Evolutionary conservation across 2,797 vertebrate genomes (phyloP).

Genomic region (Neosalanx taihuensis): DNA sequence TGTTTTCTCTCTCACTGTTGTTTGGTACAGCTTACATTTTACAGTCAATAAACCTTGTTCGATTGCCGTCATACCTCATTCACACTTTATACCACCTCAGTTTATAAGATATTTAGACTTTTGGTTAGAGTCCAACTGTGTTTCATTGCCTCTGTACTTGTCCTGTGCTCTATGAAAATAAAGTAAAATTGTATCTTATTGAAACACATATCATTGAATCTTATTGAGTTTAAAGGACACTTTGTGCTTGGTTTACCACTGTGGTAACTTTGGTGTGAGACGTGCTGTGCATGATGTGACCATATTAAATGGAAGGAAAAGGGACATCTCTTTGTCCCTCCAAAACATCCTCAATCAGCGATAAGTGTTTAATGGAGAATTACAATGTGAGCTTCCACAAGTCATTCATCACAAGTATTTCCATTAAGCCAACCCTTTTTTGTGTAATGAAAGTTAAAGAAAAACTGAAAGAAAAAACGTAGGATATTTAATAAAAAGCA

Average conservation of each 20-base stretch:
- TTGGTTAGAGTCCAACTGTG: too few relatives aligned
- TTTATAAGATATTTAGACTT: too few relatives aligned
- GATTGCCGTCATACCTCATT: too few relatives aligned
- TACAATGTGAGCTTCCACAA: conserved; percentile 46
- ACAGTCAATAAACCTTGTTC: too few relatives aligned
- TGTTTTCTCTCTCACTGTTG: neutral
- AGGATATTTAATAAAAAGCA: conserved; percentile 75
- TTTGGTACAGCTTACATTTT: too few relatives aligned
- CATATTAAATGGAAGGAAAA: neutral
- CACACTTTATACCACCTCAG: too few relatives aligned
- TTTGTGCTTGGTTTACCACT: neutral
- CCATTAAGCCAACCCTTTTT: conserved; percentile 49
- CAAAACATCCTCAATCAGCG: conserved; percentile 36
- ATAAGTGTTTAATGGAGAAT: conserved; percentile 32
- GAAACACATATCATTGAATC: neutral
- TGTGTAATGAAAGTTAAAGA: conserved; percentile 58
- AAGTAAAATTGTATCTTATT: neutral
- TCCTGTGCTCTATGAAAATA: neutral
- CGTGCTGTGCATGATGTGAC: neutral
- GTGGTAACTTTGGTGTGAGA: neutral
- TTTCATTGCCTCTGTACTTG: neutral
- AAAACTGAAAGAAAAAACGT: conserved; percentile 42
- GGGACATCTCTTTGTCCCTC: conserved; percentile 12
- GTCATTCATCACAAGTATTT: conserved; percentile 64
- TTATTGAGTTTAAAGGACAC: neutral